A percentile compares a stretch with the other conserved stretches of the same genome.
phyloP scores from a whole-genome alignment of 2,888 invertebrate species.

The Caenorhabditis macrosperma region DNA sequence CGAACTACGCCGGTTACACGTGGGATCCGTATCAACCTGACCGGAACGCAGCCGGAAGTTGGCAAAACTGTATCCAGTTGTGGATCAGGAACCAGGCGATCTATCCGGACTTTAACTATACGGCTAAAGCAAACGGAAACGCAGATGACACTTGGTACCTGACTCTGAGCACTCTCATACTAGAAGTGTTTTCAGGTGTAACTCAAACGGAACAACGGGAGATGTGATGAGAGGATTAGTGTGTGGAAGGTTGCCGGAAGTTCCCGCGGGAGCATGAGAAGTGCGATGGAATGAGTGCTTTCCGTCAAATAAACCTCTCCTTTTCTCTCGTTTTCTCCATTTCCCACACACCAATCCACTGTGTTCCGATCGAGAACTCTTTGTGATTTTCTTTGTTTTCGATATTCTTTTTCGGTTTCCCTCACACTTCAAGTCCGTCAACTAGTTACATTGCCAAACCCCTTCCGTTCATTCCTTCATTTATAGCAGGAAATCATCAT shows the following conservation, averaged over 20 bases:
- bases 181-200: conserved; percentile 41
- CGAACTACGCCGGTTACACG: conserved; percentile 27
- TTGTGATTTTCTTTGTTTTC: neutral
- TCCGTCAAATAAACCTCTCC: neutral
- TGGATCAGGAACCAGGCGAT: conserved; percentile 19
- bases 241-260: conserved; percentile 24
- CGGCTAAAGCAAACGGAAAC: conserved; percentile 3
- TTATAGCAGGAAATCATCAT: too few relatives aligned
- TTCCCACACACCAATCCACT: too few relatives aligned
- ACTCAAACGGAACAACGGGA: neutral
- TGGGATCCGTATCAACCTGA: conserved; percentile 29
- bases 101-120: neutral
- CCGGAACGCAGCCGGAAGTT: neutral
- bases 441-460: too few relatives aligned
- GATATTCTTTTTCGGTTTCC: too few relatives aligned
- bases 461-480: too few relatives aligned
- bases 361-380: too few relatives aligned
- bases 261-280: conserved; percentile 10
- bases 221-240: conserved; percentile 15
- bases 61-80: conserved; percentile 34
- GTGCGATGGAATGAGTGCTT: neutral
- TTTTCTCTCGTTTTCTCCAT: neutral
- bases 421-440: too few relatives aligned
- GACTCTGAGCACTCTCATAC: too few relatives aligned
- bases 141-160: conserved; percentile 29